A percentile compares a stretch with the other conserved stretches of the same genome.
These are phyloP conservation scores for Lynx canadensis DNA, from an alignment of 2,113 vertebrate species.

Conservation along the genomic window DNA sequence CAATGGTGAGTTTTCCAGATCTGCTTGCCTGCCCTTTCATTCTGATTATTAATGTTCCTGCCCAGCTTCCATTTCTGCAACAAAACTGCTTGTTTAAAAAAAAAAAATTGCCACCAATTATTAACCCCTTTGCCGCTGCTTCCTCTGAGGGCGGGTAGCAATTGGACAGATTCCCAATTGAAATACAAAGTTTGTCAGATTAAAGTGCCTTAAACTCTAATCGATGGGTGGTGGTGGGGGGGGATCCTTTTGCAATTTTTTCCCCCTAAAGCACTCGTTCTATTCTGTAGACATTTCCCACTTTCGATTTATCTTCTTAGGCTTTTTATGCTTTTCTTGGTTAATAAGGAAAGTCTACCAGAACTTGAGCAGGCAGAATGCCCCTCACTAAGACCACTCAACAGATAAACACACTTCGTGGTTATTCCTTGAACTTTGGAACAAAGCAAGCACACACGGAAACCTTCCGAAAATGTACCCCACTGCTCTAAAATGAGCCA, in stretches of 20 bases:
- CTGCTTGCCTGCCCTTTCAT: conserved; percentile 7
- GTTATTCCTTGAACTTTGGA: neutral
- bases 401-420: neutral
- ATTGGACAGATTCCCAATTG: neutral
- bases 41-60: neutral
- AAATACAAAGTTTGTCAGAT: neutral
- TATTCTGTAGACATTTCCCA: neutral
- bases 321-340: neutral
- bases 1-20: conserved; percentile 54
- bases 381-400: neutral
- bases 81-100: conserved; percentile 47
- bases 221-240: rapidly evolving
- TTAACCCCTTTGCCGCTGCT: conserved; percentile 60
- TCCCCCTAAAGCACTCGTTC: neutral
- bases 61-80: conserved; percentile 55
- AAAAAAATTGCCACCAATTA: conserved; percentile 37
- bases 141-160: neutral
- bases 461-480: conserved; percentile 61
- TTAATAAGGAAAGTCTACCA: conserved; percentile 30
- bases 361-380: neutral
- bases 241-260: neutral
- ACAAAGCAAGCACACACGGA: neutral
- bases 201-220: neutral
- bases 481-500: conserved; percentile 70
- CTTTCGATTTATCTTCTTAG: neutral